Base-by-base conservation (phyloP, 2,113 vertebrate species). In the Cichladusa arquata region DNA sequence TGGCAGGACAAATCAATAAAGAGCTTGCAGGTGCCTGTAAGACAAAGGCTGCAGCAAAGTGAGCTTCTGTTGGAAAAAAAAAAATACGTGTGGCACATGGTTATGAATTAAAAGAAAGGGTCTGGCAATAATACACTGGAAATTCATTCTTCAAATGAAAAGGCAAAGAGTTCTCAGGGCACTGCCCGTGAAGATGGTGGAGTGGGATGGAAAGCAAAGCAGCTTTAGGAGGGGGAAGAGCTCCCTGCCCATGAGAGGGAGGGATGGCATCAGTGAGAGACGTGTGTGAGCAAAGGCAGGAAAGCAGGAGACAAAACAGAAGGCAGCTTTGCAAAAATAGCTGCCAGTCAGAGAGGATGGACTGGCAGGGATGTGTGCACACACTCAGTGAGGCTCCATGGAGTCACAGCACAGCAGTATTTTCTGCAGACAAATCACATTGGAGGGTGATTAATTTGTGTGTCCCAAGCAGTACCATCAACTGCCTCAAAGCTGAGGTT, bases 251-350 rank as follows among this genome's bases (percentile, higher is more conserved):
- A 42, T 19, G 61, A 69, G 62, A 51, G 23, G 47, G 60, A 79
- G 73, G 77, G 56, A 64, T n/a, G 61, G 61, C 42, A 86, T 34
- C 70, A 69, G 81, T 1, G 58, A 92, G 86, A 95, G 81, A 76
- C 45, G 2, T 38, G 18, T 64, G 45, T 60, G 66, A 92, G 78
- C 58, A 38, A 87, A 93, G 86, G 44, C 83, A 95, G 66, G 45
- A 53, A 92, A 67, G 69, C 64, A 86, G 89, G 53, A 95, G 87
- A 88, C 57, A 77, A 95, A 94, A 90, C 85, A 90, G 81, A 88
- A 92, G 81, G 78, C 91, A 95, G 83, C 65, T 91, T 40, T 88
- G 71, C 61, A 45, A 91, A 95, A 92, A 92, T 44, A 95, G 80
- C 72, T 92, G 77, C 70, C 94, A 92, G 58, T 64, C 91, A 80